Base-by-base conservation (phyloP, 2,797 vertebrate species). In the Peromyscus nudipes region DNA sequence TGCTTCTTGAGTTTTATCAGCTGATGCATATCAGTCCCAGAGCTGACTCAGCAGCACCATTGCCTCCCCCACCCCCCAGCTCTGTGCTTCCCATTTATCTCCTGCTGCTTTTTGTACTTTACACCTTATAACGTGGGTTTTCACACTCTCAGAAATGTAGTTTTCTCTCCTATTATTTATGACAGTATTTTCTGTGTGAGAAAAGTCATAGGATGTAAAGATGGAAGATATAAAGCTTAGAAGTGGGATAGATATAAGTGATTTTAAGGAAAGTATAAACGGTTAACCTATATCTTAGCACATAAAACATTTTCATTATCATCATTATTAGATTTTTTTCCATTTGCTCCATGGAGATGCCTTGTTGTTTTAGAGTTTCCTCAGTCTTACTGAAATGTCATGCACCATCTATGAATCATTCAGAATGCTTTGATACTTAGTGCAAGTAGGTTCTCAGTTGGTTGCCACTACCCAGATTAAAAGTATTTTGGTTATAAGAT, bases 221-320 rank as follows among this genome's bases (percentile, higher is more conserved):
- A 67, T 34, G 71, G 27, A 75, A 23, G 21, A 57, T 7, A 40
- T 14, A 92, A 55, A 19, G 0, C 13, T 94, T 23, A 81, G 34
- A 85, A 95, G 79, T 65, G 43, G 52, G 29, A 83, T 89, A 49
- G 14, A 80, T 83, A 84, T 31, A 75, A 83, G 13, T 52, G 11
- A 71, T 92, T 80, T 29, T 60, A 31, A 43, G 37, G 62, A 83
- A 96, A 86, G 73, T 40, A 90, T 49, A 31, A 91, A 79, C 4
- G 25, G 3, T 55, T 95, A 55, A 62, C 13, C 29, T 82, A 5
- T 21, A 60, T 23, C 6, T 60, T 64, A 94, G 57, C 64, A 2
- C 34, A 19, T 2, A 16, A 34, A 57, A 62, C 9, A 89, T 94
- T 89, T 43, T 87, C 87, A 37, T 85, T 62, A 52, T 31, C 40